Evolutionary conservation across 2,888 invertebrate genomes (phyloP), one percentile per base, ranked within the genome.

Genomic region (Argyresthia albistria): DNA sequence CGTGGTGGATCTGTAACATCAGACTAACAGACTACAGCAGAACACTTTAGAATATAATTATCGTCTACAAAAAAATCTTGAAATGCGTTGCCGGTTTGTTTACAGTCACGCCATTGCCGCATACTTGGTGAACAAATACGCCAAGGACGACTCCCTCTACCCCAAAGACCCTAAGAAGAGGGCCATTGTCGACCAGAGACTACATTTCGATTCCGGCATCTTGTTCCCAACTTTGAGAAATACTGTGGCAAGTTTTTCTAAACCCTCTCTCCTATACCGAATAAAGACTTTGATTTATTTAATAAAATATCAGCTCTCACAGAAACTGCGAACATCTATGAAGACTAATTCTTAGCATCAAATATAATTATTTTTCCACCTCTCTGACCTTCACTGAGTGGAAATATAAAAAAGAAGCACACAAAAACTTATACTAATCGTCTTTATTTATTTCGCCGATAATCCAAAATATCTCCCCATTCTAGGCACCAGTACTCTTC

Each of bases 21-120:
- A 25, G 6, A 25, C 25, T 25, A 25, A 25, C 25, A 6, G 3
- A 25, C 25, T 4, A 6, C 25, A 25, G 25, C 25, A 25, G 25
- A 25, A 2, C 25, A 25, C 6, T 25, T 25, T 25, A n/a, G 25
- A 25, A 25, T 25, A 25, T 25, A n/a, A n/a, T n/a, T n/a, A n/a
- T n/a, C n/a, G 3, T 25, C 25, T 4, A 25, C 25, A 25, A 25
- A 2, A 25, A 6, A 25, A 25, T 25, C 25, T 25, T 6, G 2
- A 25, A 25, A 25, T 25, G 2, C 25, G 6, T 25, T 25, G 25
- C 25, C 6, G 25, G 25, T 25, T 25, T 16, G 80, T 77, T 79
- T 92, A 83, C 73, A 91, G 91, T 54, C 91, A 92, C 59, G 91
- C 91, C 0, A 92, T 92, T 55, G 74, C 76, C 49, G 69, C 80